Evolutionary conservation across 1,140 invertebrate genomes (phyloP).

Genomic region (Streblospio benedicti): DNA sequence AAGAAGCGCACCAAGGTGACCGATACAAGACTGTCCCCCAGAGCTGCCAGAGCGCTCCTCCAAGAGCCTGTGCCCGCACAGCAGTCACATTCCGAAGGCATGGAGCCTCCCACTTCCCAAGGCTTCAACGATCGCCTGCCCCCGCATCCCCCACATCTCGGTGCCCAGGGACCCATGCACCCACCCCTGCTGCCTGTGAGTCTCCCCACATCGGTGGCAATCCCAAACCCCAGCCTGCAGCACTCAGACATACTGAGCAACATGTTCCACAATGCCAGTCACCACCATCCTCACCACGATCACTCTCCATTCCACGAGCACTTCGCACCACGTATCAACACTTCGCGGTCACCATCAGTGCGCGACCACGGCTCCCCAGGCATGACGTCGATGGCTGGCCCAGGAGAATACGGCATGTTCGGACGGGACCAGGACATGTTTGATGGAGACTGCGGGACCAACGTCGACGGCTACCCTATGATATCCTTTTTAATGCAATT

Average conservation of each 20-base stretch:
- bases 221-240: slow-evolving; percentile 88
- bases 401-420: slow-evolving; percentile 17
- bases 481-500: slow-evolving; percentile 46
- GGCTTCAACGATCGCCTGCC: slow-evolving; percentile 4
- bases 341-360: slow-evolving; percentile 17
- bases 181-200: slow-evolving; percentile 77
- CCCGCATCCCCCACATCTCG: slow-evolving; percentile 34
- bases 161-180: slow-evolving; percentile 12
- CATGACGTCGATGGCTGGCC: slow-evolving; percentile 12
- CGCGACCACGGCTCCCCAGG: slow-evolving; percentile 28
- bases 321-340: background rate
- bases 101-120: background rate
- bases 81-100: slow-evolving; percentile 18
- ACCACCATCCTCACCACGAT: slow-evolving; percentile 51
- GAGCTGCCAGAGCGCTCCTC: slow-evolving; percentile 40
- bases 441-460: slow-evolving; percentile 23
- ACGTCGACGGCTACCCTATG: slow-evolving; percentile 28
- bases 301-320: slow-evolving; percentile 9
- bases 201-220: slow-evolving; percentile 84
- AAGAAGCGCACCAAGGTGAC: slow-evolving; percentile 95
- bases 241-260: slow-evolving; percentile 68
- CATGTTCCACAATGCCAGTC: slow-evolving; percentile 61
- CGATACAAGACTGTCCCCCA: slow-evolving; percentile 84
- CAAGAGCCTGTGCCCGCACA: slow-evolving; percentile 30
- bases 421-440: slow-evolving; percentile 28